Conservation (phyloP, 2,888 invertebrate species). For the Cheilosia urbana region DNA sequence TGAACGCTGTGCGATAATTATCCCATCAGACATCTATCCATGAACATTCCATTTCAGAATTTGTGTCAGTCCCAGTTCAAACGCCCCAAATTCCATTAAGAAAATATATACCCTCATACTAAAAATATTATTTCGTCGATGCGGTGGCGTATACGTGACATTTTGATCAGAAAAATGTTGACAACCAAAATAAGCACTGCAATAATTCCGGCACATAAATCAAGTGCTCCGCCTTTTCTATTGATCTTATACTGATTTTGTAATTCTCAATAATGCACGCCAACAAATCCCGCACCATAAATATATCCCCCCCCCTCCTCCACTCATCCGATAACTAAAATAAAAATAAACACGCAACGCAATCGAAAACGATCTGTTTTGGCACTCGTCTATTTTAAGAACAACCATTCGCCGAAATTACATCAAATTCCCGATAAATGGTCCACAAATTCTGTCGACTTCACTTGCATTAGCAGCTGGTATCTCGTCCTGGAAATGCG, state of each 20-base stretch:
- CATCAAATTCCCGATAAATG: slow-evolving; percentile 8
- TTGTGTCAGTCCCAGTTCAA: neutral
- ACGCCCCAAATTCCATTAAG: neutral
- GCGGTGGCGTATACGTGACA: slow-evolving; percentile 42
- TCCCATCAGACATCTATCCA: neutral
- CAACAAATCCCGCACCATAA: slow-evolving; percentile 8
- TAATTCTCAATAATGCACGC: slow-evolving; percentile 14
- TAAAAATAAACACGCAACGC: slow-evolving; percentile 26
- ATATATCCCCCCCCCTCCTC: slow-evolving; percentile 3
- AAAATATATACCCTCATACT: neutral
- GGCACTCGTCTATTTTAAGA: slow-evolving; percentile 10
- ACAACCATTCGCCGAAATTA: neutral
- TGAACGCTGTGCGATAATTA: too few species aligned
- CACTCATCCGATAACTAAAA: neutral
- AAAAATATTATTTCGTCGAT: neutral
- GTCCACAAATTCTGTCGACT: slow-evolving; percentile 11
- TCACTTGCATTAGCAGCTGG: slow-evolving; percentile 10
- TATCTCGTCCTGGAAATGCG: slow-evolving; percentile 51
- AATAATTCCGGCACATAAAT: neutral
- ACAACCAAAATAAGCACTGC: slow-evolving; percentile 1
- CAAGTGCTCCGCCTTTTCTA: slow-evolving; percentile 8
- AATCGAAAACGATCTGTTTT: slow-evolving; percentile 11
- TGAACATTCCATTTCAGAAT: neutral
- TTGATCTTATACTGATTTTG: slow-evolving; percentile 28
- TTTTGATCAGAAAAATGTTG: neutral